Evolutionary conservation across 2,888 invertebrate genomes (phyloP).

Genomic region (Ariolimax columbianus): DNA sequence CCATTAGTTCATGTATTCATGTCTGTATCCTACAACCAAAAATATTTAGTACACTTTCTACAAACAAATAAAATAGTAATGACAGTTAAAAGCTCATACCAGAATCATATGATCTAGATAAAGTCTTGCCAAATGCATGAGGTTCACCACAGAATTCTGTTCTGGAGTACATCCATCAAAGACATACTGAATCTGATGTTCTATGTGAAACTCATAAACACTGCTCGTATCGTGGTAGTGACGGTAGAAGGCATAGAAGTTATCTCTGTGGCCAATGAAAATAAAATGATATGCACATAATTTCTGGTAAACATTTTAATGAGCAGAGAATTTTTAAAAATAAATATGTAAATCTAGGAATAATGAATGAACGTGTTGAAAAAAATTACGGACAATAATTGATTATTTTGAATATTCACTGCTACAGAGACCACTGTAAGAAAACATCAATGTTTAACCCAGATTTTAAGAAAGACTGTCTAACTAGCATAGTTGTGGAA

Average conservation of each 20-base stretch:
- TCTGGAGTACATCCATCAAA: constrained; percentile 47
- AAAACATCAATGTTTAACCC: too few relatives aligned
- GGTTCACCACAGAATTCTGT: constrained; percentile 47
- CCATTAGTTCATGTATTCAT: too few relatives aligned
- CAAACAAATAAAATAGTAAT: background rate
- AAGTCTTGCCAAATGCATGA: constrained; percentile 48
- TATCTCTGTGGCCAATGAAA: constrained; percentile 37
- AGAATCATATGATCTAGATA: constrained; percentile 45
- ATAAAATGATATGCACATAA: background rate
- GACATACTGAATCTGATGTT: constrained; percentile 50
- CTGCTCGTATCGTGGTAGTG: constrained; percentile 48
- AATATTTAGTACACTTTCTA: background rate
- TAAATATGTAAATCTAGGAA: too few relatives aligned
- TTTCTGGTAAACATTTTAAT: background rate
- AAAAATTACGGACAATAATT: too few relatives aligned
- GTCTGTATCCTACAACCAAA: too few relatives aligned
- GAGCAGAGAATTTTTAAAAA: too few relatives aligned
- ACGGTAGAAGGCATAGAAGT: constrained; percentile 52
- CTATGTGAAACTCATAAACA: constrained; percentile 44
- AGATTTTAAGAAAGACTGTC: too few relatives aligned
- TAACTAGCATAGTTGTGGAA: too few relatives aligned
- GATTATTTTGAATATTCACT: too few relatives aligned
- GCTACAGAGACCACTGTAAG: too few relatives aligned
- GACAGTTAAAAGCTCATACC: constrained; percentile 27
- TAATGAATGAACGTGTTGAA: too few relatives aligned